Evolutionary conservation across 2,113 vertebrate species (phyloP), one percentile per base, ranked within the genome.

Genomic region (Campylomormyrus numenius): DNA sequence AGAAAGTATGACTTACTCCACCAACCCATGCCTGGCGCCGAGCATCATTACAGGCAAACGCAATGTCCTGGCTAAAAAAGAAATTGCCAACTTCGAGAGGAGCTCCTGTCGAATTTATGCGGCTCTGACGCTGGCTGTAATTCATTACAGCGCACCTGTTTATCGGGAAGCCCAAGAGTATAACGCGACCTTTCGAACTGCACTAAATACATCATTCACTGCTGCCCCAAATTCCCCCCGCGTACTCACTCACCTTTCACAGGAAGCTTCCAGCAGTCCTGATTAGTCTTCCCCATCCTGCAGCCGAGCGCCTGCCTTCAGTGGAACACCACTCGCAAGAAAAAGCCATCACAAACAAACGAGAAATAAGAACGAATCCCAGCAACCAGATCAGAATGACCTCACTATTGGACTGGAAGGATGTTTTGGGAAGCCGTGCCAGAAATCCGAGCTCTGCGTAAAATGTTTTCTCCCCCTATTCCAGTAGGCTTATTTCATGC

Each of bases 191-290:
- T 87, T 53, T 87, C 9, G 48, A 87, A 87, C 49, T 39, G 50
- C 31, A 31, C 50, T 53, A 87, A 87, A 87, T 87, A 39, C 49
- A 87, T 87, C 85, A 53, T 48, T 87, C 85, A 35, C 31, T 53
- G 49, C 50, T 27, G 49, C 15, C 85, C 24, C 85, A 53, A 35
- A 27, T 50, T 56, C 35, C 85, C 35, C 50, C 31, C 5, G n/a
- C n/a, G 50, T 80, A 19, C 48, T 53, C 85, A 35, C 27, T 53
- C 49, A 87, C 50, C 85, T 87, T 56, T 87, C 35, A 39, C 49
- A 27, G 27, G 15, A 15, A 35, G 42, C 17, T n/a, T 48, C 15
- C 85, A 19, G 45, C 85, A 5, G 48, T 27, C n/a, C 24, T 31
- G 24, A 27, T 50, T 50, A 56, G 85, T 21, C 49, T 27, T 56